Evolutionary conservation across 2,113 vertebrate genomes (phyloP), one percentile per base, ranked within the genome.

Genomic region (Coregonus clupeaformis): DNA sequence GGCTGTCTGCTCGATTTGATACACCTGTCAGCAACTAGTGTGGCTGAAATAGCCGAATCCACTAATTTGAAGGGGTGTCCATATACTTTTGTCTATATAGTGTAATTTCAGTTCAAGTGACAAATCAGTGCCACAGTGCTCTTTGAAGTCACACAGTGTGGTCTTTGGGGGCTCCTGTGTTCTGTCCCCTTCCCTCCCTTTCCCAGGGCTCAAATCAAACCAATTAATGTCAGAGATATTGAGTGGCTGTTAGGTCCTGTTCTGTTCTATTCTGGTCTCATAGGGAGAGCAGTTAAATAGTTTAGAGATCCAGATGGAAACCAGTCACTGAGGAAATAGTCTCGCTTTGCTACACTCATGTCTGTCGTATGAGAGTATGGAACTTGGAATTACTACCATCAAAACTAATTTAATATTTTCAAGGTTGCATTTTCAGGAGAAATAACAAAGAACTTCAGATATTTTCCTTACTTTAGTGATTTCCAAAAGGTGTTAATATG

Each of bases 111-210:
- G n/a, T 49, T 29, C 18, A 66, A 65, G 62, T 64, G 36, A 62
- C 25, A 25, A 52, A 59, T 52, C 42, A 30, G 36, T 62, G 55
- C 36, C 16, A 30, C 77, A 7, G 65, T 6, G 3, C 68, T 64
- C 69, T 71, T 59, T 67, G 55, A 72, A 71, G 69, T 62, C 18
- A 47, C 62, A 75, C 14, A 69, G 69, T 62, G 18, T 25, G 13
- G 55, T 64, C 36, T 62, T 32, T 32, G 27, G 32, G 5, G 45
- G 49, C 18, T 52, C 47, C 12, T 49, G 13, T 49, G 6, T 42
- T 42, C 36, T 42, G 36, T 18, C 49, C 49, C 49, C 4, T 52
- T 18, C 49, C 16, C 16, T 5, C 49, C 36, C 32, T 20, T 62
- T 24, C 55, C 57, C 24, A 25, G 1, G 4, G 27, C 74, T 73